phyloP scores from a whole-genome alignment of 2,113 vertebrate species.

The Pongo abelii region DNA sequence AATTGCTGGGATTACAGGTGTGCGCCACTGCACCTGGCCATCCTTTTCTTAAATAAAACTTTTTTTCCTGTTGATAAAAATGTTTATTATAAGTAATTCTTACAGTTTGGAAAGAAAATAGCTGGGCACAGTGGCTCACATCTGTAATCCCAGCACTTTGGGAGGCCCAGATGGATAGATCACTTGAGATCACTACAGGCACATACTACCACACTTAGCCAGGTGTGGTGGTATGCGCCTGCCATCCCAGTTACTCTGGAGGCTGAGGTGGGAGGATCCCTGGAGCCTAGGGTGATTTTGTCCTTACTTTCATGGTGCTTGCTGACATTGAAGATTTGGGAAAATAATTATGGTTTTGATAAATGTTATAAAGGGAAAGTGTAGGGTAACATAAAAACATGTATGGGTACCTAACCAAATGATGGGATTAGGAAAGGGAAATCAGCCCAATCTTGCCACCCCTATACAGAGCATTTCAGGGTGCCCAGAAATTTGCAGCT shows the following conservation, averaged over 20 bases:
- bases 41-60: background rate
- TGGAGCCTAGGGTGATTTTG: background rate
- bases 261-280: too few species aligned
- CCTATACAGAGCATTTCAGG: background rate
- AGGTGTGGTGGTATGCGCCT: too few species aligned
- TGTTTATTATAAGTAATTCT: background rate
- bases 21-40: too few species aligned
- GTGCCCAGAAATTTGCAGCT: background rate
- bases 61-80: background rate
- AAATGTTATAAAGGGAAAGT: background rate
- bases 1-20: too few species aligned
- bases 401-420: background rate
- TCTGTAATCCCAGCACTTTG: too few species aligned
- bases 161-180: too few species aligned
- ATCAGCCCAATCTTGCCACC: background rate
- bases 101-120: background rate
- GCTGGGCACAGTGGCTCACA: too few species aligned
- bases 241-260: too few species aligned
- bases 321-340: background rate
- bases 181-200: too few species aligned
- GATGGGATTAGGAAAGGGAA: background rate
- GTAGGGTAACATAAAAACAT: background rate
- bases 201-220: too few species aligned
- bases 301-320: background rate
- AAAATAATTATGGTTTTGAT: background rate